Evolutionary conservation across 2,888 invertebrate species (phyloP), one percentile per base, ranked within the genome.

Genomic region (Eupithecia tripunctaria): DNA sequence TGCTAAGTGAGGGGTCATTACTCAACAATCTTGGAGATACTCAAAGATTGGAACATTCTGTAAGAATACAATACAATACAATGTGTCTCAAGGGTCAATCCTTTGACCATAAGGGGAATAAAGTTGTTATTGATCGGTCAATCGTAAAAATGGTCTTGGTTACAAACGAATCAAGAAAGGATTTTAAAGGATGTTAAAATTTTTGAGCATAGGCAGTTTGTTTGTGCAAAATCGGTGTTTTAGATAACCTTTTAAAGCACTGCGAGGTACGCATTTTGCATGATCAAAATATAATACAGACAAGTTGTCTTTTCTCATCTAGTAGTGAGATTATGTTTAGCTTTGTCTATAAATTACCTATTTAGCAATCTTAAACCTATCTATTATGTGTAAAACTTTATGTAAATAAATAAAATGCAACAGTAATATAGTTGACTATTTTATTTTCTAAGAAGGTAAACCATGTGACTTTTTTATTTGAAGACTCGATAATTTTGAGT

Each of bases 271-370:
- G 77, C 76, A 76, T 71, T 70, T 66, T 75, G 67, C 65, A 72
- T 18, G 65, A 63, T 47, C 38, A 63, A 70, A 68, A 25, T 56
- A 21, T 38, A 29, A 65, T 51, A 67, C 67, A 69, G 66, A 63
- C 29, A 38, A 47, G 80, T 80, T 81, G 79, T 72, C 78, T 71
- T 66, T 72, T 80, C 80, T 81, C 79, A 79, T 71, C 67, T 47
- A 38, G 12, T 47, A 41, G 66, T 76, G 76, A 76, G 76, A 72
- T 68, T 32, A 70, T 59, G 74, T 32, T 36, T 59, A 76, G 67
- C 68, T 56, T 38, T 29, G n/a, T 62, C 32, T 32, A 3, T 36
- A 36, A 21, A 21, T 21, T 51, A 51, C 8, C 7, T 47, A n/a
- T 3, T 1, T 56, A 41, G 21, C 12, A 51, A 21, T 7, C n/a